Percentiles rank a stretch among this genome's conserved stretches.
Evolutionary conservation across 1,140 invertebrate genomes (phyloP).

Genomic region (Drosophila santomea): DNA sequence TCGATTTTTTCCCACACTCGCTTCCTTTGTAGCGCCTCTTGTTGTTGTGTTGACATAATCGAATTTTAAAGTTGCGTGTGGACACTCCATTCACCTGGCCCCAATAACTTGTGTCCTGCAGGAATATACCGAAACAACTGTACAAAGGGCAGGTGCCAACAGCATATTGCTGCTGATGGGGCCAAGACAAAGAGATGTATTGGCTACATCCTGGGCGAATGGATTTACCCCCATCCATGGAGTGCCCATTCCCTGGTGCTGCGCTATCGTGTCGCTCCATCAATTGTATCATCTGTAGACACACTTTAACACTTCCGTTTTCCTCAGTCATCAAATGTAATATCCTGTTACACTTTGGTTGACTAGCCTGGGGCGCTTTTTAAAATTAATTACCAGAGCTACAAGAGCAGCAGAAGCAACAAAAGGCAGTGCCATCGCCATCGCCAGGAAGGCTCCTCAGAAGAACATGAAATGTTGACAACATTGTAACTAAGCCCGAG

Average conservation of each 20-base stretch:
- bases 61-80: constrained; percentile 60
- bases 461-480: constrained; percentile 79
- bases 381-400: constrained; percentile 81
- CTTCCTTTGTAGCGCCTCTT: constrained; percentile 38
- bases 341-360: constrained; percentile 82
- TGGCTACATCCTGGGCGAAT: constrained; percentile 1
- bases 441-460: constrained; percentile 36
- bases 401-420: constrained; percentile 55
- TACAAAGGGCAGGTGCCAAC: neutral
- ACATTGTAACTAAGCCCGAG: constrained; percentile 78
- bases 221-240: neutral
- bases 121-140: neutral
- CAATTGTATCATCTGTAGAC: constrained; percentile 67
- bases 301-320: constrained; percentile 80
- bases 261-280: constrained; percentile 44
- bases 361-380: constrained; percentile 76
- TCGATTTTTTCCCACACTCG: constrained; percentile 22
- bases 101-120: neutral
- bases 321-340: constrained; percentile 78
- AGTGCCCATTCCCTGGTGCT: constrained; percentile 14
- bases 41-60: constrained; percentile 65
- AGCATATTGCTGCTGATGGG: neutral
- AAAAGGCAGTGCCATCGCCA: constrained; percentile 21
- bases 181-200: constrained; percentile 12
- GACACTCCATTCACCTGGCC: constrained; percentile 62